A percentile compares a stretch with the other conserved stretches of the same genome.
These are phyloP conservation scores for Origma solitaria DNA, from an alignment of 2,113 vertebrate species.

Conservation along the genomic window DNA sequence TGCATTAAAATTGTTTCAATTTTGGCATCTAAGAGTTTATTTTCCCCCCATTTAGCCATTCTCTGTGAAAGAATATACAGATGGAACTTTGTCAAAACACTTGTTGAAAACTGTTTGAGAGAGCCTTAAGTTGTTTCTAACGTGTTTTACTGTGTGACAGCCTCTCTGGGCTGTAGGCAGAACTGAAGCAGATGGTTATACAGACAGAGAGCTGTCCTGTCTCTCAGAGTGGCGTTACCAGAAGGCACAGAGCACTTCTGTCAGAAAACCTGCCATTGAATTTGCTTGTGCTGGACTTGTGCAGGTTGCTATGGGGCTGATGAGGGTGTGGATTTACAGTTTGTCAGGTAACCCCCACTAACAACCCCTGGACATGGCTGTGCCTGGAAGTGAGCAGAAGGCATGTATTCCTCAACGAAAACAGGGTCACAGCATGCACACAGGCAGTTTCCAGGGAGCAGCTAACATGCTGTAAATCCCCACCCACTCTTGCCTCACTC, in stretches of 20 bases:
- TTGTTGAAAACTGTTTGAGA: neutral
- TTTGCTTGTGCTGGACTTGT: neutral
- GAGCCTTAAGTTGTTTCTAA: neutral
- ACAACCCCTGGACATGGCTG: neutral
- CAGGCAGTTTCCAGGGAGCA: neutral
- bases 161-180: neutral
- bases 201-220: neutral
- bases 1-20: neutral
- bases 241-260: neutral
- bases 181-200: neutral
- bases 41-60: neutral
- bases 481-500: conserved; percentile 45
- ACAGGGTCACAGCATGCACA: neutral
- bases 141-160: accelerated
- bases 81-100: neutral
- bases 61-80: neutral
- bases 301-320: neutral
- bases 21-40: neutral
- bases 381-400: neutral
- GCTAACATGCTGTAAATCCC: conserved; percentile 3
- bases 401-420: neutral
- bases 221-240: neutral
- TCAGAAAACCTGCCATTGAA: neutral
- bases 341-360: neutral
- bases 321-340: neutral